Evolutionary conservation across 2,888 invertebrate species (phyloP).

Genomic region (Cephus nigrinus): DNA sequence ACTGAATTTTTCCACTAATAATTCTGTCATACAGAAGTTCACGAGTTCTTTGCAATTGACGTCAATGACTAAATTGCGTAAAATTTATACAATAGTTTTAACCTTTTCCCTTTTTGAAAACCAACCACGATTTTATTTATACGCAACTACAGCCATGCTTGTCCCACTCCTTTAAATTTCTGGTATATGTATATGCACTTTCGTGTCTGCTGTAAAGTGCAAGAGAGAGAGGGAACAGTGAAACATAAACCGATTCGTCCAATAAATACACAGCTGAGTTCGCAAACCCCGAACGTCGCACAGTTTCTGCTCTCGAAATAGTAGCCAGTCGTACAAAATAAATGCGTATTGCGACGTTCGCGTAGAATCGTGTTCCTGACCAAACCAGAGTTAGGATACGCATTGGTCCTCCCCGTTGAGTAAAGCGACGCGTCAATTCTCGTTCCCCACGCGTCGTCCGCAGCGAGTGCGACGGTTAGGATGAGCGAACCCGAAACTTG

Average conservation of each 20-base stretch:
- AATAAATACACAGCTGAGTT: background rate
- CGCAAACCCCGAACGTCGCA: background rate
- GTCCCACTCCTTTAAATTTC: background rate
- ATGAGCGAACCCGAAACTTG: background rate
- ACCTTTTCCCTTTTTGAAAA: background rate
- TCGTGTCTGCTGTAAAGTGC: background rate
- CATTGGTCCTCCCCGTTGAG: background rate
- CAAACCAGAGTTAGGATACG: background rate
- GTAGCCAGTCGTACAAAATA: background rate
- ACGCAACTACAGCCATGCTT: background rate
- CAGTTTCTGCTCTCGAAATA: background rate
- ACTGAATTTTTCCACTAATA: background rate
- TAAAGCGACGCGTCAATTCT: background rate
- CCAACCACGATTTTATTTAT: background rate
- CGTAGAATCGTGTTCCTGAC: background rate
- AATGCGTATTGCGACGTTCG: background rate
- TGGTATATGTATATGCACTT: background rate
- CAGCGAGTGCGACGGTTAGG: background rate
- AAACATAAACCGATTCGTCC: background rate
- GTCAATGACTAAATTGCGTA: background rate
- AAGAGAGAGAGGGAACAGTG: background rate
- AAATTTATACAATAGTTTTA: background rate
- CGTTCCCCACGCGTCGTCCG: background rate
- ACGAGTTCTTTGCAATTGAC: background rate
- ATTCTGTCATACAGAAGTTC: background rate